phyloP scores from a whole-genome alignment of 2,113 vertebrate genomes.

The Dissostichus mawsoni region DNA sequence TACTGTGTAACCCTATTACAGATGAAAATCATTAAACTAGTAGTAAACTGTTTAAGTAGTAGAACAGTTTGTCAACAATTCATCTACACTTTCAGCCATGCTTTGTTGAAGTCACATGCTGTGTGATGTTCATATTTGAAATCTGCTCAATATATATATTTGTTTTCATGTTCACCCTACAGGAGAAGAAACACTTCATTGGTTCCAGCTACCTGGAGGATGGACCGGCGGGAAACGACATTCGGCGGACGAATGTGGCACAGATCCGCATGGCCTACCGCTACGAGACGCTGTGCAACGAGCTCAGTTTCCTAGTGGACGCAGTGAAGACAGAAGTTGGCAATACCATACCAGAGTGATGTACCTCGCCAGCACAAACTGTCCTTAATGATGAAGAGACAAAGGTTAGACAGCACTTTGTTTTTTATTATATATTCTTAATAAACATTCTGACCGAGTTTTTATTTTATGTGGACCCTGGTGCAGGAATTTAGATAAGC shows the following conservation, averaged over 20 bases:
- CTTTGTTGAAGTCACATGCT: background rate
- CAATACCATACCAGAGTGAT: conserved; percentile 53
- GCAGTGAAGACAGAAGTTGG: conserved; percentile 88
- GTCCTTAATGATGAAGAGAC: background rate
- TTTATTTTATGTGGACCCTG: background rate
- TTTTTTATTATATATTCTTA: background rate
- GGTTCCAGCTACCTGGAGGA: conserved; percentile 92
- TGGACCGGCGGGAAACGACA: conserved; percentile 95
- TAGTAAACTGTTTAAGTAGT: background rate
- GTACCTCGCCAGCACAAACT: background rate
- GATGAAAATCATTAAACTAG: background rate
- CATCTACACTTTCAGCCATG: background rate
- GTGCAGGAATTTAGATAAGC: background rate
- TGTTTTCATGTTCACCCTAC: background rate
- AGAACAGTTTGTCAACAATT: background rate
- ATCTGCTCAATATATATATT: background rate
- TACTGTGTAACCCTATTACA: background rate
- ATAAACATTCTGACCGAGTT: background rate
- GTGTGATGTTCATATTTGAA: background rate
- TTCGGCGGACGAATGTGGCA: conserved; percentile 94
- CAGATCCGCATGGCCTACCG: conserved; percentile 98
- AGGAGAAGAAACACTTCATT: conserved; percentile 97
- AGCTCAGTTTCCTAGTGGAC: conserved; percentile 95
- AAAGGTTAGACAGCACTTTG: background rate
- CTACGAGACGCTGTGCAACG: conserved; percentile 93